Conservation (phyloP, 2,113 vertebrate species). For the Cephalopterus ornatus region DNA sequence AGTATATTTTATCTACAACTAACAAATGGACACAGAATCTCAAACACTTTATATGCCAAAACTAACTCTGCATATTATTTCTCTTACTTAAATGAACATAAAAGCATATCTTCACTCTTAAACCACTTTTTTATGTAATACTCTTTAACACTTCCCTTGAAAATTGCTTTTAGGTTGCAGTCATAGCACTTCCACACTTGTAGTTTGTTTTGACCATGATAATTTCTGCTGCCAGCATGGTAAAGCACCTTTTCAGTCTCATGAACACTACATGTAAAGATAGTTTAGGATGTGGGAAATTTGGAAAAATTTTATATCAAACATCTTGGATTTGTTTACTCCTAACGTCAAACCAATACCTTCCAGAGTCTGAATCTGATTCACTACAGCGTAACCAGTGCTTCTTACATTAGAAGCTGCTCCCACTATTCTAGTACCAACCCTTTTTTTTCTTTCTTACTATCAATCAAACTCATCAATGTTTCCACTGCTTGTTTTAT, state of each 20-base stretch:
- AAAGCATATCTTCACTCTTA: not conserved
- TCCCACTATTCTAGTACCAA: not conserved
- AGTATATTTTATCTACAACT: not conserved
- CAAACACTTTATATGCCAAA: not conserved
- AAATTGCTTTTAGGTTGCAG: slow-evolving; percentile 9
- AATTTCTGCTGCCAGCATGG: not conserved
- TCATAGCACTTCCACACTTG: not conserved
- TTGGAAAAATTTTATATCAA: not conserved
- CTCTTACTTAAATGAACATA: not conserved
- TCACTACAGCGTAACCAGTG: not conserved
- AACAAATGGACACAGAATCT: not conserved
- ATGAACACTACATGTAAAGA: not conserved
- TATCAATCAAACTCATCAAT: not conserved
- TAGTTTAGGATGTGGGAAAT: not conserved
- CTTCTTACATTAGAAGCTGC: not conserved
- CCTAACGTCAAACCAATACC: not conserved
- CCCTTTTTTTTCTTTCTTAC: not conserved
- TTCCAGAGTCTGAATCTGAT: not conserved
- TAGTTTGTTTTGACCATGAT: not conserved
- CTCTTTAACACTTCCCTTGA: not conserved
- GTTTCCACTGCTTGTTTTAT: not conserved
- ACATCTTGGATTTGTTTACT: not conserved
- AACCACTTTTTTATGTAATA: not conserved
- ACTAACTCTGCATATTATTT: not conserved
- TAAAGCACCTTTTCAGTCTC: not conserved